Percentiles rank a stretch among this genome's conserved stretches.
These are phyloP conservation scores for Pseudoatta argentina DNA, from an alignment of 1,140 invertebrate species.

Conservation along the genomic window DNA sequence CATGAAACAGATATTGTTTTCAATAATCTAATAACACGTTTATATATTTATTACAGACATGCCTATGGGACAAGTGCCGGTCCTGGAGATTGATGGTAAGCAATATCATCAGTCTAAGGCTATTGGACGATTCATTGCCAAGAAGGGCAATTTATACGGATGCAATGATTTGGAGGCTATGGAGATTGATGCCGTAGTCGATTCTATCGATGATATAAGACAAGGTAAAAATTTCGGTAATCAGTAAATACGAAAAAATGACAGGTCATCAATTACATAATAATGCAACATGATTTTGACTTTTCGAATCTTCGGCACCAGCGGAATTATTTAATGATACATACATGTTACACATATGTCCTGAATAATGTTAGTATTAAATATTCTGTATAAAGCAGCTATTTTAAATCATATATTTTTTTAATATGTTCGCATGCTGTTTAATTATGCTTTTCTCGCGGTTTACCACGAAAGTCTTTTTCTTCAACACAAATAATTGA, in stretches of 20 bases:
- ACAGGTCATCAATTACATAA: constrained; percentile 27
- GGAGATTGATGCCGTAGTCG: constrained; percentile 88
- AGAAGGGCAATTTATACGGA: constrained; percentile 88
- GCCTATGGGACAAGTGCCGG: constrained; percentile 91
- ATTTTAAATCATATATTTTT: neutral
- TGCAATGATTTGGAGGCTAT: constrained; percentile 88
- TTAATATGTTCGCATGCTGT: neutral
- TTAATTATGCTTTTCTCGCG: neutral
- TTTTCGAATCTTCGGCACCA: too few species aligned
- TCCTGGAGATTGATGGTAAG: constrained; percentile 90
- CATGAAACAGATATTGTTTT: neutral
- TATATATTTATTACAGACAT: constrained; percentile 85
- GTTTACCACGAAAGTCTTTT: neutral
- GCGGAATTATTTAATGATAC: too few species aligned
- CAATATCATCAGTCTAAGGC: constrained; percentile 89
- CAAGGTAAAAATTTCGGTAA: constrained; percentile 79
- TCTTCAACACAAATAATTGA: neutral
- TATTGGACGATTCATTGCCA: constrained; percentile 90
- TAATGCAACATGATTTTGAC: too few species aligned
- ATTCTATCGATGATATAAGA: constrained; percentile 87
- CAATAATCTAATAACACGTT: neutral
- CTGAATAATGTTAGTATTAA: too few species aligned
- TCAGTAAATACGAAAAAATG: neutral
- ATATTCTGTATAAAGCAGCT: too few species aligned
- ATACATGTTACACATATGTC: too few species aligned